phyloP scores from a whole-genome alignment of 1,140 invertebrate genomes.

The Pseudomyrmex gracilis region DNA sequence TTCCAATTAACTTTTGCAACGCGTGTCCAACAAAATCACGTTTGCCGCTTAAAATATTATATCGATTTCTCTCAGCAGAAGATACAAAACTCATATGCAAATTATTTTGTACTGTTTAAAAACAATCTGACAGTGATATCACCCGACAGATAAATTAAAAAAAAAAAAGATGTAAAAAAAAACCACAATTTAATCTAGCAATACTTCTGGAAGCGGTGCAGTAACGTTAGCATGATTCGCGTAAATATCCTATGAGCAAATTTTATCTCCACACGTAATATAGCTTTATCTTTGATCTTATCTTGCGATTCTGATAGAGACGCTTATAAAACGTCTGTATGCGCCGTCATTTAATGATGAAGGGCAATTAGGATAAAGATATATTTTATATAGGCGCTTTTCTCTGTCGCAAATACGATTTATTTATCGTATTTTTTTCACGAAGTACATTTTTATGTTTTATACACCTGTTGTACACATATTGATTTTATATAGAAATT shows the following conservation, averaged over 20 bases:
- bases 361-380: slow-evolving; percentile 58
- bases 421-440: slow-evolving; percentile 39
- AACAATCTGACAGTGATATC: neutral
- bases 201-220: neutral
- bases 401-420: slow-evolving; percentile 46
- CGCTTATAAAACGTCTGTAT: slow-evolving; percentile 52
- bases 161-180: slow-evolving; percentile 6
- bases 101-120: too few relatives aligned
- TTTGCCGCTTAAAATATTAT: too few relatives aligned
- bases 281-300: slow-evolving; percentile 72
- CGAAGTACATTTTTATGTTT: slow-evolving; percentile 10
- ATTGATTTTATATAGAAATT: too few relatives aligned
- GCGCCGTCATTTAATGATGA: slow-evolving; percentile 54
- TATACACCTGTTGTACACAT: neutral
- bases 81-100: too few relatives aligned
- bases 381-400: neutral
- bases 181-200: neutral
- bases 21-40: too few relatives aligned
- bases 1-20: too few relatives aligned
- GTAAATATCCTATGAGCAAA: slow-evolving; percentile 27
- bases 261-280: slow-evolving; percentile 23
- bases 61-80: too few relatives aligned
- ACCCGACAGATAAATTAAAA: neutral
- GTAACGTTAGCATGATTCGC: slow-evolving; percentile 10
- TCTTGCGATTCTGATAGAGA: slow-evolving; percentile 67